A percentile compares a stretch with the other conserved stretches of the same genome.
These are phyloP conservation scores for Benitochromis conjunctus DNA, from an alignment of 2,113 vertebrate genomes.

Conservation along the genomic window DNA sequence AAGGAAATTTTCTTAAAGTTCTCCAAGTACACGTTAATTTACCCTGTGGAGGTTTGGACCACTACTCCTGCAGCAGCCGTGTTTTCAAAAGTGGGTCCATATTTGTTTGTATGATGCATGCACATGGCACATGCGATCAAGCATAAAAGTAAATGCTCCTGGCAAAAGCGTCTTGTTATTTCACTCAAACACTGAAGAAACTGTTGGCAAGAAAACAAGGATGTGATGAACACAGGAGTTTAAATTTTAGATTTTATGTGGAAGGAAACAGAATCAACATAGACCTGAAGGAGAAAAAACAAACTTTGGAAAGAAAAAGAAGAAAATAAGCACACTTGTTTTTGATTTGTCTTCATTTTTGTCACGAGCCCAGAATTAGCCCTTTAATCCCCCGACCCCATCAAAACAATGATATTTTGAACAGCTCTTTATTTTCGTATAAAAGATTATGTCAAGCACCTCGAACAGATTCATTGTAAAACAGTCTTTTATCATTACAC, in stretches of 20 bases:
- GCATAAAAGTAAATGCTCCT: background rate
- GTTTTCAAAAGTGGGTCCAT: background rate
- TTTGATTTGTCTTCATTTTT: background rate
- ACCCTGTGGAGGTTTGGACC: background rate
- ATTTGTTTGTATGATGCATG: background rate
- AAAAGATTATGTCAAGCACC: background rate
- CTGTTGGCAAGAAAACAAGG: too few relatives aligned
- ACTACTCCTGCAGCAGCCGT: background rate
- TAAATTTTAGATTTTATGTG: background rate
- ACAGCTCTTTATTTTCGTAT: background rate
- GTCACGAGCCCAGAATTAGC: background rate
- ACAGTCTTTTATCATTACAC: background rate
- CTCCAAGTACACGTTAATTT: background rate
- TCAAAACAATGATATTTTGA: background rate
- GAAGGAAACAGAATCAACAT: background rate
- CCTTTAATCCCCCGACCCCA: background rate
- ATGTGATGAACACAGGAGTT: too few relatives aligned
- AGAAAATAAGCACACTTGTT: background rate
- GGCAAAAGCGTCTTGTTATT: background rate
- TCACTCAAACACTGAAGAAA: background rate
- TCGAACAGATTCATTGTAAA: background rate
- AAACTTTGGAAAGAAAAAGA: background rate
- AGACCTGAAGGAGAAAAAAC: background rate
- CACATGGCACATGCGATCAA: background rate
- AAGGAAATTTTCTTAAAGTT: background rate